These are phyloP conservation scores for Dendrocincla fuliginosa DNA, from an alignment of 2,797 vertebrate species.

Conservation along the genomic window DNA sequence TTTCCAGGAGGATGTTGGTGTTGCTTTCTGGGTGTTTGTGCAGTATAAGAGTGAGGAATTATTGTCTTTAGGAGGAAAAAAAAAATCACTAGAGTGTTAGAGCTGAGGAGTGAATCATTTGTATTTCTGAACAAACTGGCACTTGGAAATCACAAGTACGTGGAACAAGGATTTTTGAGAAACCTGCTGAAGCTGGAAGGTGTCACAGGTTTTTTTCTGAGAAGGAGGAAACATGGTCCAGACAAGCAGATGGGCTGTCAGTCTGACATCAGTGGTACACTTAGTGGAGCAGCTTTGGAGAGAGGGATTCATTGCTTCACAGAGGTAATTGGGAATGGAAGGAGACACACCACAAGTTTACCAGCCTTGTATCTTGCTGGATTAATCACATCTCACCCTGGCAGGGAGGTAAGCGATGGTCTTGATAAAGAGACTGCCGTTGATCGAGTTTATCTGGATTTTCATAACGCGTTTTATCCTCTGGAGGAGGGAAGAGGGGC, in stretches of 20 bases:
- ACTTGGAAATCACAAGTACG: background rate
- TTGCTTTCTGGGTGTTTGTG: background rate
- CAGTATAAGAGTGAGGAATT: background rate
- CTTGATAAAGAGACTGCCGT: slow-evolving; percentile 11
- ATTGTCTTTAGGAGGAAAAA: background rate
- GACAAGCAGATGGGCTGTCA: slow-evolving; percentile 66
- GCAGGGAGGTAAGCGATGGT: background rate
- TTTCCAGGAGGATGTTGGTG: background rate
- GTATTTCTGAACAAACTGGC: background rate
- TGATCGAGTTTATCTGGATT: background rate
- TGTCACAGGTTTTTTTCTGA: slow-evolving; percentile 3
- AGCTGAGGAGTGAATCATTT: background rate
- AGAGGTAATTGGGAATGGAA: slow-evolving; percentile 57
- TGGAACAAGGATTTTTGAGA: background rate
- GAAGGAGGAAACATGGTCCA: slow-evolving; percentile 35
- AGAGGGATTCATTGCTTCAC: slow-evolving; percentile 29
- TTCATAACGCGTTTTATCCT: background rate
- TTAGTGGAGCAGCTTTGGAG: slow-evolving; percentile 47
- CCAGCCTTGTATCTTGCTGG: background rate
- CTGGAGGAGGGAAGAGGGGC: background rate
- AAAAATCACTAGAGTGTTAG: background rate
- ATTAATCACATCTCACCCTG: slow-evolving; percentile 14
- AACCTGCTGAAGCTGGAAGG: slow-evolving; percentile 50
- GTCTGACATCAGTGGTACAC: slow-evolving; percentile 41
- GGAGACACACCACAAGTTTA: background rate